Evolutionary conservation across 2,113 vertebrate genomes (phyloP), one percentile per base, ranked within the genome.

Genomic region (Micronycteris hirsuta): DNA sequence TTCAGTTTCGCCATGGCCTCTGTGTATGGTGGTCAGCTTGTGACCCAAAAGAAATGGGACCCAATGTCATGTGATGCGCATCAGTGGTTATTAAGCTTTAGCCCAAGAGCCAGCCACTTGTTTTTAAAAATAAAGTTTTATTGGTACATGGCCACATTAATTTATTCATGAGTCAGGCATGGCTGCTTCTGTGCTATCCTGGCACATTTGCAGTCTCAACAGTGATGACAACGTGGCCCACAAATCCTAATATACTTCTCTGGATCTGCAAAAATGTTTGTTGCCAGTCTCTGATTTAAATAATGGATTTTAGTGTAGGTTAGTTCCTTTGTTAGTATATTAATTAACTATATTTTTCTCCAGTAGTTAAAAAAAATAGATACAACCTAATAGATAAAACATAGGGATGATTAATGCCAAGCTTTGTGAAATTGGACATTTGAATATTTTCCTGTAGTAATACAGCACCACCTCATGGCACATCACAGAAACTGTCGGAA

Each of bases 391-490:
- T 54, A 82, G 41, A 15, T 33, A 13, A 61, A 68, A 86, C 41
- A 61, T 20, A 78, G 7, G 20, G 19, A 49, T 65, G 24, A 52
- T 38, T 85, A 81, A 86, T 9, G 4, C 14, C 31, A 43, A 54
- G 6, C 14, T 89, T 70, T 83, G 56, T 92, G 67, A 96, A 95
- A 86, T 0, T 38, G 33, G 10, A 89, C 24, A 65, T 70, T 33
- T 28, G 16, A 83, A 26, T 26, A 74, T 91, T 86, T 95, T 95
- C 77, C 85, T n/a, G 8, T 17, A 81, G 77, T 56, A 38, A 89
- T 28, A 41, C 45, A 91, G 88, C 96, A 65, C 96, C 97, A 97
- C 88, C 97, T 96, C 9, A 22, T 97, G 97, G 95, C 93, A 15
- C 41, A 56, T 38, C 89, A 63, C 10, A 88, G 81, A 67, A 97